Base-by-base conservation (phyloP, 1,140 invertebrate genomes). In the Apis laboriosa region DNA sequence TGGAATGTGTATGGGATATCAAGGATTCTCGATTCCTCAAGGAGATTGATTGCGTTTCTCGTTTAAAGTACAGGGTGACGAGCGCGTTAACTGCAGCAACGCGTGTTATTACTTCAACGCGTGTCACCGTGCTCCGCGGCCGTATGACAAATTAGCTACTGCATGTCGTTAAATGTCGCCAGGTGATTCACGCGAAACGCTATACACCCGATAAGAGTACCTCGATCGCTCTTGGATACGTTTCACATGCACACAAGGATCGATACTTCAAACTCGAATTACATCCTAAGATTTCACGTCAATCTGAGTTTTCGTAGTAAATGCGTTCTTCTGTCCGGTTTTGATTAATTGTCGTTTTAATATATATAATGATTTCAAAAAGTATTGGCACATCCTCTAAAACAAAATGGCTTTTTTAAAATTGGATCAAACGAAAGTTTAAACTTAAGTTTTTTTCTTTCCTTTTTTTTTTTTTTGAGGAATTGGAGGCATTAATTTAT, bases 71-170 rank as follows among this genome's bases (percentile, higher is more conserved):
- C 80, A 67, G 74, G n/a, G n/a, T 75, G 68, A 80, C 64, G 66
- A 55, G 43, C 82, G 77, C 81, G 70, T 83, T 80, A 83, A 83
- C 67, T 61, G 80, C 77, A 61, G 74, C 79, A 74, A 85, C 83
- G 72, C 53, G 86, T 85, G 76, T 88, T 85, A 88, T 88, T 88
- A 77, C 85, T 87, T 87, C 83, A 86, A 87, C 83, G 82, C 85
- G 70, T 87, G 86, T 87, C 86, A 84, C 77, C 51, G 70, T 80
- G 86, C 77, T 63, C 61, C 75, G 61, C 56, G 61, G 74, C 87
- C 80, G 84, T 88, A 88, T 88, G 84, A 88, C 87, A 88, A 88
- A 88, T 84, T 88, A 85, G 84, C 87, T 83, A 80, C 87, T 78
- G 76, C 58, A 73, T 64, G 77, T 88, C 83, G 87, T 88, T 88